Evolutionary conservation across 2,113 vertebrate genomes (phyloP).

Genomic region (Mandrillus leucophaeus): DNA sequence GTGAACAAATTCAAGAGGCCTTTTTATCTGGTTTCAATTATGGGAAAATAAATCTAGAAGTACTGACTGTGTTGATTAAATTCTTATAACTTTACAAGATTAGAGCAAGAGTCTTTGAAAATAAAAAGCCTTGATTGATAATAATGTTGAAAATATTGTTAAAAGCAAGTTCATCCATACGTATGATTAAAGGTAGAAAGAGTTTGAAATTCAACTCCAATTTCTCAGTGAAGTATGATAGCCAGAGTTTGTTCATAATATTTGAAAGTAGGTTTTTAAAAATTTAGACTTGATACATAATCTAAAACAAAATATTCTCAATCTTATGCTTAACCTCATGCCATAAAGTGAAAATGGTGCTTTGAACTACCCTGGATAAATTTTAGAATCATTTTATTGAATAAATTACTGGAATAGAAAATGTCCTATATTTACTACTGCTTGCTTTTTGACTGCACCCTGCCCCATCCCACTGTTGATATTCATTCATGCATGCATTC

Average conservation of each 20-base stretch:
- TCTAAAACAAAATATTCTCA: neutral
- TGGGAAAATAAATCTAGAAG: constrained; percentile 5
- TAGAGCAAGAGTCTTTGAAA: constrained; percentile 6
- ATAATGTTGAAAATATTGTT: constrained; percentile 44
- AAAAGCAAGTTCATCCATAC: neutral
- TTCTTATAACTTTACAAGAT: neutral
- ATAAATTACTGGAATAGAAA: constrained; percentile 2
- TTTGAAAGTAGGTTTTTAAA: neutral
- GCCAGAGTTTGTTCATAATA: neutral
- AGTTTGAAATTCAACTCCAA: constrained; percentile 21
- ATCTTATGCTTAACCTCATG: neutral
- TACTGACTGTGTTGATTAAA: constrained; percentile 10
- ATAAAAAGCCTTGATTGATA: constrained; percentile 5
- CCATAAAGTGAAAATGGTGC: neutral
- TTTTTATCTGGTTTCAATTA: constrained; percentile 41
- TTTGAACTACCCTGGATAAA: neutral
- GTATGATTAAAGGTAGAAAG: neutral
- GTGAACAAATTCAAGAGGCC: constrained; percentile 7
- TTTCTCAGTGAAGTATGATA: neutral
- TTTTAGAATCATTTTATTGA: neutral
- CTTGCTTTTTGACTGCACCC: neutral
- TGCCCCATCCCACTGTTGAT: neutral
- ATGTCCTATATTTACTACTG: neutral
- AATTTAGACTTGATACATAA: neutral
- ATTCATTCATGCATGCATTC: neutral